Evolutionary conservation across 2,113 vertebrate genomes (phyloP).

Genomic region (Budorcas taxicolor): DNA sequence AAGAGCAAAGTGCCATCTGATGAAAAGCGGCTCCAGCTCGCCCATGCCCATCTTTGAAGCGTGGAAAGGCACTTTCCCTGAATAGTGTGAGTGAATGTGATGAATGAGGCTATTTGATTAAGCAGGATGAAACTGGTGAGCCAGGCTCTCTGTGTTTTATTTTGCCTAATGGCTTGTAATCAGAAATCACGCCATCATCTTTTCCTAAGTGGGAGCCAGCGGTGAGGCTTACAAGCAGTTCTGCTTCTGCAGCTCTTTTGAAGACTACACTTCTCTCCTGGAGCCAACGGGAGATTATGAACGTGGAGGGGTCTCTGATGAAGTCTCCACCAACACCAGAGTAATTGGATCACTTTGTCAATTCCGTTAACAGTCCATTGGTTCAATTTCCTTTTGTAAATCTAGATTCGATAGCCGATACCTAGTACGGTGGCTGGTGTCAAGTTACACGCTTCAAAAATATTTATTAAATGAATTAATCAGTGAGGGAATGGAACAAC

Average conservation of each 20-base stretch:
- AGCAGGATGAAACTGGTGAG: constrained; percentile 5
- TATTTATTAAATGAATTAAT: constrained; percentile 38
- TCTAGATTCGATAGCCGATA: neutral
- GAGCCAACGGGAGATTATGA: neutral
- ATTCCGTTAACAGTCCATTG: constrained; percentile 3
- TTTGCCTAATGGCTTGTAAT: constrained; percentile 48
- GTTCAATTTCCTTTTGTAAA: constrained; percentile 31
- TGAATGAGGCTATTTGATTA: constrained; percentile 38
- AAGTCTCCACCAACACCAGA: neutral
- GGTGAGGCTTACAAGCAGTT: neutral
- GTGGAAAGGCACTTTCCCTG: neutral
- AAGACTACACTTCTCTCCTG: neutral
- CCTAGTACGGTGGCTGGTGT: neutral
- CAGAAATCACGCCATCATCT: constrained; percentile 23
- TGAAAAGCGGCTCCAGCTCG: neutral
- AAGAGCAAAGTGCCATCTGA: neutral
- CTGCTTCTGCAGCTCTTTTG: neutral
- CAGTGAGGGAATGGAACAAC: neutral
- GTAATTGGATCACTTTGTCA: constrained; percentile 21
- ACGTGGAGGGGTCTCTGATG: neutral
- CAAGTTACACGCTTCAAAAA: neutral
- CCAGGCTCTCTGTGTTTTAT: constrained; percentile 13
- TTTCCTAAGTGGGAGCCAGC: neutral
- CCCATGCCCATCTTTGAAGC: neutral
- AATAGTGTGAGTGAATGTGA: neutral